A percentile compares a stretch with the other conserved stretches of the same genome.
These are phyloP conservation scores for Pinna nobilis DNA, from an alignment of 1,140 invertebrate genomes.

Conservation along the genomic window DNA sequence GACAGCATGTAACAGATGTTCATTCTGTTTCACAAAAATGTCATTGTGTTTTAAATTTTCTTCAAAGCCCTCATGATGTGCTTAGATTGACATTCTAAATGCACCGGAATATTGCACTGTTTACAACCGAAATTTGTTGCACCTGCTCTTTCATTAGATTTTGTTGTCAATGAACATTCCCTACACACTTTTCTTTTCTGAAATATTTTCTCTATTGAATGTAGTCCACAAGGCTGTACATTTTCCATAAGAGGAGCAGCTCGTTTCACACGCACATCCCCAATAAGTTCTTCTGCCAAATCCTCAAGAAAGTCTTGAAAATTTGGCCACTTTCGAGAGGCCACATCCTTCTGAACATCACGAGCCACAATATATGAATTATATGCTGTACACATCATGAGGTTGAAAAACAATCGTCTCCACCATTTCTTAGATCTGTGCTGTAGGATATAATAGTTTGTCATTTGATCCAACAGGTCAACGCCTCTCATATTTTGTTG, in stretches of 20 bases:
- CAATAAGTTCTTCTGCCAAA: not conserved
- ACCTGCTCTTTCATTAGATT: not conserved
- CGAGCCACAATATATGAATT: slow-evolving; percentile 15
- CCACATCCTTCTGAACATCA: not conserved
- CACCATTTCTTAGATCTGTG: slow-evolving; percentile 27
- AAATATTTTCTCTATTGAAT: not conserved
- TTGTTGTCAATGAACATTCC: not conserved
- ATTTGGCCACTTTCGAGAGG: not conserved
- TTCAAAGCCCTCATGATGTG: too few relatives aligned
- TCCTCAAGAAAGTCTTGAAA: slow-evolving; percentile 9
- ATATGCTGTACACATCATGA: not conserved
- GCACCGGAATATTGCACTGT: too few relatives aligned
- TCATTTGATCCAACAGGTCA: not conserved
- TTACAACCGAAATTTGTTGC: slow-evolving; percentile 6
- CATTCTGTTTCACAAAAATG: too few relatives aligned
- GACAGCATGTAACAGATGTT: too few relatives aligned
- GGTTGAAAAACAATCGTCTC: slow-evolving; percentile 14
- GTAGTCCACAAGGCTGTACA: too few relatives aligned
- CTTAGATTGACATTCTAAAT: too few relatives aligned
- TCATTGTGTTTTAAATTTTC: too few relatives aligned
- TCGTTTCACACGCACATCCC: not conserved
- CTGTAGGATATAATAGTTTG: not conserved
- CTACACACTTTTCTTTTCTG: not conserved
- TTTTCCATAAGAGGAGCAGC: not conserved
- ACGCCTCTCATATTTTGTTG: slow-evolving; percentile 3